Base-by-base conservation (phyloP, 2,797 vertebrate genomes). In the Euphonia xanthogaster region DNA sequence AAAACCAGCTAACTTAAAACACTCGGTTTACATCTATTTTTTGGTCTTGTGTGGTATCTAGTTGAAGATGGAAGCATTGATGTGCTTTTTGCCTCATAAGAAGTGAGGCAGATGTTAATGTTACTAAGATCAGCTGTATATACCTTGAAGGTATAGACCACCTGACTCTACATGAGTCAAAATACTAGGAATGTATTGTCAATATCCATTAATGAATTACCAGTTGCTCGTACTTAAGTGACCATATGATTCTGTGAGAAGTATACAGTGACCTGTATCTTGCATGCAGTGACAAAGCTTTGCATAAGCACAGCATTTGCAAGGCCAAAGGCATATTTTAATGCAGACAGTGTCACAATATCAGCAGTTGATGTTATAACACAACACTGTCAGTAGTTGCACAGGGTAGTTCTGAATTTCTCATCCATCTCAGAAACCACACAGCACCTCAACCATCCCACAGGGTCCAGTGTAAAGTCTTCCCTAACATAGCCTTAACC, bases 101-200 rank as follows among this genome's bases (percentile, higher is more conserved):
- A 86, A 94, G 75, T 16, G 71, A 94, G 92, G 90, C 96, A 73
- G 80, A 53, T 84, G 94, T 79, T 71, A 39, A 92, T 74, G 80
- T 80, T 47, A 68, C 71, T 40, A 71, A 94, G 92, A 91, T 73
- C 81, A 87, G 92, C 45, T 72, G 79, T 62, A 76, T 47, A 71
- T 88, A 80, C 73, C 88, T 89, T 62, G 63, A 85, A 97, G 95
- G 94, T 70, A 79, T 47, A 87, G 91, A 94, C 90, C 92, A 93
- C 93, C 92, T 88, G 93, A 97, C 79, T 96, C 57, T 70, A 92
- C 86, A 94, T 85, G 74, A 96, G 76, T 92, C 86, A 90, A 95
- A 76, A 87, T 88, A 68, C 42, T 45, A 70, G 53, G 68, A 70
- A 95, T 87, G 87, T 16, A 82, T 77, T 4, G 12, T 68, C 82